These are phyloP conservation scores for Notarius quadriscutis DNA, from an alignment of 2,113 vertebrate genomes.

Conservation along the genomic window DNA sequence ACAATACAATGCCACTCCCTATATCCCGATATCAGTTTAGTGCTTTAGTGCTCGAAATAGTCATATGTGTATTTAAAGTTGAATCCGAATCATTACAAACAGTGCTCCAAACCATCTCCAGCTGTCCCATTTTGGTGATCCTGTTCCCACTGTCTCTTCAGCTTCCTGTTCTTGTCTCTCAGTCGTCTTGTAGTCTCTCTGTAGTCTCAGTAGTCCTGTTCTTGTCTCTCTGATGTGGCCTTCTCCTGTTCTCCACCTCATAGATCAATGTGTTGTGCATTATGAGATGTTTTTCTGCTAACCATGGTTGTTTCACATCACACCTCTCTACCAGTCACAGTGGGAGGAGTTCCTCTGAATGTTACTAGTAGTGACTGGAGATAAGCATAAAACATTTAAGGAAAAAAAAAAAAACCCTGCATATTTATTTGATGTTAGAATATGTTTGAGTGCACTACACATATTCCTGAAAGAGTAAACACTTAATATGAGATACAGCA, in stretches of 20 bases:
- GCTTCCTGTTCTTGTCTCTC: too few species aligned
- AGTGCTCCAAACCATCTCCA: too few species aligned
- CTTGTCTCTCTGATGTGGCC: too few species aligned
- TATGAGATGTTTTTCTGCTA: not conserved
- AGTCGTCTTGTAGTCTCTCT: too few species aligned
- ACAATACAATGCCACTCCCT: too few species aligned
- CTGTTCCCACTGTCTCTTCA: too few species aligned
- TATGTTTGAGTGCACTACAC: not conserved
- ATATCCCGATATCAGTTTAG: too few species aligned
- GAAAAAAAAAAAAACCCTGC: not conserved
- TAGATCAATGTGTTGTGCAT: not conserved
- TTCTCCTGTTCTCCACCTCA: not conserved
- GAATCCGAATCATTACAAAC: too few species aligned
- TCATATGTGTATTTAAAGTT: too few species aligned
- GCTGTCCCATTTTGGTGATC: too few species aligned
- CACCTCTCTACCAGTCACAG: not conserved
- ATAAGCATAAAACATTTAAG: not conserved
- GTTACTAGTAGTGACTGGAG: not conserved
- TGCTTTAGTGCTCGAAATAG: too few species aligned
- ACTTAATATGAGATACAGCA: not conserved
- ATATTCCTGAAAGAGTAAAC: constrained; percentile 4
- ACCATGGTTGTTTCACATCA: not conserved
- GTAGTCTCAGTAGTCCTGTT: too few species aligned
- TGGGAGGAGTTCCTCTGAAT: not conserved
- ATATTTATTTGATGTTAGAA: not conserved